Conservation (phyloP, 2,113 vertebrate species). For the Hemicordylus capensis region DNA sequence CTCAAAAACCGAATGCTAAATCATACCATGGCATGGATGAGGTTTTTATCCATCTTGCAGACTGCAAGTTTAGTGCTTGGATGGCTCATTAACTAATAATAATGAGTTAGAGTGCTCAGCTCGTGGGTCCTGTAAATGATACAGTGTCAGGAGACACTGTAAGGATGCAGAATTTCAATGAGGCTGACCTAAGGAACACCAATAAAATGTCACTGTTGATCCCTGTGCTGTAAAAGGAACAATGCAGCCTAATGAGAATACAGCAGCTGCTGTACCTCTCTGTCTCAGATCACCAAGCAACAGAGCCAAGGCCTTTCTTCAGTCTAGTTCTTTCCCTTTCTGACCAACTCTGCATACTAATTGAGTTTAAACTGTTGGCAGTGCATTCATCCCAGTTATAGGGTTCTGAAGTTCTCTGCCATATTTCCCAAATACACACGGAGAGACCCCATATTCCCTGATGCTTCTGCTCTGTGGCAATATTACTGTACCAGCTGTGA, state of each 20-base stretch:
- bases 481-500: background rate
- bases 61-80: constrained; percentile 71
- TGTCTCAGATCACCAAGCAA: background rate
- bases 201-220: background rate
- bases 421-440: background rate
- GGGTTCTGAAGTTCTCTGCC: background rate
- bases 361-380: background rate
- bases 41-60: constrained; percentile 52
- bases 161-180: constrained; percentile 65
- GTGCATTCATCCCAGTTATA: background rate
- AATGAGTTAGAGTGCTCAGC: constrained; percentile 75
- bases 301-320: background rate
- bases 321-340: background rate
- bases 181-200: constrained; percentile 43
- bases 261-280: background rate
- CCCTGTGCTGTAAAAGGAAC: background rate
- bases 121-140: constrained; percentile 73
- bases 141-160: constrained; percentile 64
- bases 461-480: background rate
- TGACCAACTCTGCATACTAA: background rate
- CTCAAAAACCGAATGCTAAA: constrained; percentile 28
- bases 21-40: constrained; percentile 40
- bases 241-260: fast-evolving
- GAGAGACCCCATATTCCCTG: background rate
- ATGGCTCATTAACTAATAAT: constrained; percentile 80